These are phyloP conservation scores for Aplocera efformata DNA, from an alignment of 2,888 invertebrate genomes.

Conservation along the genomic window DNA sequence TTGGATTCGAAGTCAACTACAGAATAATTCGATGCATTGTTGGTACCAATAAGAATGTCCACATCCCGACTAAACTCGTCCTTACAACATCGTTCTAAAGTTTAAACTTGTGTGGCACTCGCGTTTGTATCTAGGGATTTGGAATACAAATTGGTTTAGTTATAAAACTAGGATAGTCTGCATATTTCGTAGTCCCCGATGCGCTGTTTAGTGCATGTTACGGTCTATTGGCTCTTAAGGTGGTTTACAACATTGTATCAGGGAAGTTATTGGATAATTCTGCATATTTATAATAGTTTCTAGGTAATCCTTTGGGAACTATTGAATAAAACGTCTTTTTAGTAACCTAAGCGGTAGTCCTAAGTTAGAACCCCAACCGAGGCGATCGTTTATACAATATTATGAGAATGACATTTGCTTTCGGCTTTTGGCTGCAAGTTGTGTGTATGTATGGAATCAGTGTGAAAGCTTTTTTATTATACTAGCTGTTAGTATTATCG, in stretches of 20 bases:
- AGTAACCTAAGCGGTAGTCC: too few relatives aligned
- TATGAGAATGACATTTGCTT: too few relatives aligned
- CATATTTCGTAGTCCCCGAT: constrained; percentile 45
- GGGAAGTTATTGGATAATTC: constrained; percentile 4
- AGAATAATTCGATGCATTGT: constrained; percentile 10
- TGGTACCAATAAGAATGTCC: constrained; percentile 13
- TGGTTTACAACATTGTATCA: constrained; percentile 4
- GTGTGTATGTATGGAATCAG: too few relatives aligned
- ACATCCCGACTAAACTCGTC: constrained; percentile 3
- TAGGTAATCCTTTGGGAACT: too few relatives aligned
- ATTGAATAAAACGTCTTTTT: too few relatives aligned
- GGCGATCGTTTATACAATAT: too few relatives aligned
- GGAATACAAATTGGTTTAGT: constrained; percentile 70
- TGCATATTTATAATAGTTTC: not conserved
- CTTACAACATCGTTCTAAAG: constrained; percentile 1
- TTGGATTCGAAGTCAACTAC: constrained; percentile 4
- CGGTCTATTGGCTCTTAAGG: constrained; percentile 30
- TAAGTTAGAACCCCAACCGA: too few relatives aligned
- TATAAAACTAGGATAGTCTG: constrained; percentile 60
- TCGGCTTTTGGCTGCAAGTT: too few relatives aligned
- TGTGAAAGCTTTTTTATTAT: too few relatives aligned
- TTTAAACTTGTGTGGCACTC: constrained; percentile 5
- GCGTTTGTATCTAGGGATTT: constrained; percentile 20
- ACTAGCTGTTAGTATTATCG: too few relatives aligned
- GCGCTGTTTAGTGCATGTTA: constrained; percentile 35